Evolutionary conservation across 2,888 invertebrate genomes (phyloP), one percentile per base, ranked within the genome.

Genomic region (Mantis religiosa): DNA sequence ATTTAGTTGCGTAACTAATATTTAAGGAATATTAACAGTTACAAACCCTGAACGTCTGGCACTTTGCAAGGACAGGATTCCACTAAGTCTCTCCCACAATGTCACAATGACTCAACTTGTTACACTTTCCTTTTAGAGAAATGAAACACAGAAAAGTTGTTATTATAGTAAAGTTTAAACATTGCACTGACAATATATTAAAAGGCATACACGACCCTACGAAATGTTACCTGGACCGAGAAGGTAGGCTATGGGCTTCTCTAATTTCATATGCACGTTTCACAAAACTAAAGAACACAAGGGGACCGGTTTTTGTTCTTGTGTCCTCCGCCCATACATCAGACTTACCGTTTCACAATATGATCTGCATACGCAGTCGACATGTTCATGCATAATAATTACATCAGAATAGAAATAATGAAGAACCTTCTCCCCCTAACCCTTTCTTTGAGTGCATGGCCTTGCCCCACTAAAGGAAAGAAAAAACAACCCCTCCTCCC

Each of bases 351-450:
- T 71, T 54, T 27, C 85, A 85, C 54, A 82, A 81, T 82, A 30
- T 87, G 27, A 87, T 82, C 82, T 87, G 87, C 87, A 87, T 87
- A 87, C n/a, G 34, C 8, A 28, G 54, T 20, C 28, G 14, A 81
- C 82, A 82, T 82, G 82, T 87, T 84, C 41, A 87, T 41, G 87
- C 87, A 87, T 87, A 87, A 87, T 87, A 87, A 87, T 87, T 87
- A 82, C 14, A 71, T 82, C n/a, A 34, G 81, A 87, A 87, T 87
- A 34, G 84, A 34, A 34, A 30, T 84, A 84, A 25, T 28, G 34
- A 28, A 84, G 82, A 71, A 54, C 82, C 8, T 25, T 27, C 12
- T 25, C 27, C 41, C 9, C 34, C 41, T 6, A 54, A 47, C n/a
- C 82, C 82, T 86, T 54, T 28, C 15, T 84, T 28, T 15, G 71